These are phyloP conservation scores for Caenorhabditis zanzibari DNA, from an alignment of 2,888 invertebrate genomes.

Conservation along the genomic window DNA sequence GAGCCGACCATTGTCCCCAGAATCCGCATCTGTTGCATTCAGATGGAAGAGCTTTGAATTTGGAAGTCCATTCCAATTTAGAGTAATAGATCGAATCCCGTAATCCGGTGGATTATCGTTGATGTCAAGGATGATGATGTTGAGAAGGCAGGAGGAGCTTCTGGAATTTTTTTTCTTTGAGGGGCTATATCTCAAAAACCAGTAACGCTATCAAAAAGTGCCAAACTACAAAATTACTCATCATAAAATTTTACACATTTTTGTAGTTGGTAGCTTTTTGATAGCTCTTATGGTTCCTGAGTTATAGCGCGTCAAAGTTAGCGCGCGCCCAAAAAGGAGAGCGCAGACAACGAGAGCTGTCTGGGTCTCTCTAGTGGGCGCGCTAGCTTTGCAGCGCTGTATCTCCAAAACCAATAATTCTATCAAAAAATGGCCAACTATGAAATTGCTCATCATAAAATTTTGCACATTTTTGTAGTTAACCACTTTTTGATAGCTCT, in stretches of 20 bases:
- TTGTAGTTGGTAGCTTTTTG: neutral
- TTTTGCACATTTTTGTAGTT: too few species aligned
- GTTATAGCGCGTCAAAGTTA: neutral
- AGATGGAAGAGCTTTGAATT: constrained; percentile 85
- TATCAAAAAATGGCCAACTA: neutral
- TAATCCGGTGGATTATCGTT: constrained; percentile 93
- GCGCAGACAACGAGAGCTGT: neutral
- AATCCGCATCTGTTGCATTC: constrained; percentile 91
- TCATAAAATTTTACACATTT: neutral
- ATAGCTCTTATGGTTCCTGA: neutral
- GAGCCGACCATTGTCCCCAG: constrained; percentile 91
- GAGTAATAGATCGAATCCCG: constrained; percentile 85
- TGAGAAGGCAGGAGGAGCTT: constrained; percentile 89
- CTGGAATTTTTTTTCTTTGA: constrained; percentile 85
- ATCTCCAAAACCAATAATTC: neutral
- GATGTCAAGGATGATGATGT: constrained; percentile 90
- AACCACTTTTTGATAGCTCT: too few species aligned
- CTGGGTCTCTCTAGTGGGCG: constrained; percentile 1
- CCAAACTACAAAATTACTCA: neutral
- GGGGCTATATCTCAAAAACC: neutral
- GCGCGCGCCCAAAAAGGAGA: neutral
- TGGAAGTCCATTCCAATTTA: constrained; percentile 70
- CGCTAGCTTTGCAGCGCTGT: too few species aligned
- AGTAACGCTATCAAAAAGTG: neutral
- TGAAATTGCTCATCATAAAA: too few species aligned